Percentiles rank a stretch among this genome's conserved stretches.
Conservation (phyloP, 2,888 invertebrate species). For the Tolmerus cingulatus region DNA sequence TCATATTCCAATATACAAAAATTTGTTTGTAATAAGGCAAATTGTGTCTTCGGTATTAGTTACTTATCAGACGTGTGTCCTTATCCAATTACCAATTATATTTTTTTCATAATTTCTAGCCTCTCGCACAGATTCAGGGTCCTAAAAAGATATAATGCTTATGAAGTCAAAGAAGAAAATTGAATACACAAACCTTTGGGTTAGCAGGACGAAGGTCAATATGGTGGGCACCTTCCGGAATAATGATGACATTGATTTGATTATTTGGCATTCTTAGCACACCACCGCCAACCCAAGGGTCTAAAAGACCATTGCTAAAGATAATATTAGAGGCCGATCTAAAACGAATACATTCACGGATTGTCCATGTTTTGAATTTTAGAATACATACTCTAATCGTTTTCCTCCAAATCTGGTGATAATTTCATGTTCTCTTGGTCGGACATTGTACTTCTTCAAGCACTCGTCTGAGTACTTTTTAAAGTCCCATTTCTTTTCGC, state of each 20-base stretch:
- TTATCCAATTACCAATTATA: conserved; percentile 55
- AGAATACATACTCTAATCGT: conserved; percentile 65
- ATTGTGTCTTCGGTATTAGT: neutral
- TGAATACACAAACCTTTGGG: conserved; percentile 46
- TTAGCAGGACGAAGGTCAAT: conserved; percentile 74
- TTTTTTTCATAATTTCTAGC: conserved; percentile 55
- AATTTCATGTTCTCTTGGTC: conserved; percentile 73
- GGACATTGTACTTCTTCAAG: conserved; percentile 72
- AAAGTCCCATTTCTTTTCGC: conserved; percentile 77
- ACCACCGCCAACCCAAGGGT: conserved; percentile 90
- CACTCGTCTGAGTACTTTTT: conserved; percentile 73
- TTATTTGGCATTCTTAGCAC: conserved; percentile 74
- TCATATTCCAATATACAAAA: neutral
- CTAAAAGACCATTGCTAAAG: conserved; percentile 84
- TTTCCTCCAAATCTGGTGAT: conserved; percentile 82
- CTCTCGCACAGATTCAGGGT: conserved; percentile 56
- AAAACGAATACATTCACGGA: neutral
- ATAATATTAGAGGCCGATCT: conserved; percentile 73
- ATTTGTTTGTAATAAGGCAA: neutral
- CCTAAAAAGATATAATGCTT: conserved; percentile 50
- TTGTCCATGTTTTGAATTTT: conserved; percentile 48
- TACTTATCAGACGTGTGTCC: conserved; percentile 30
- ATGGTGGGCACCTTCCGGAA: conserved; percentile 87
- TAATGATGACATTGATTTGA: conserved; percentile 73
- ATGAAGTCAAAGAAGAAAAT: neutral